Conservation (phyloP, 1,140 invertebrate genomes). For the Ditylenchus dipsaci region DNA sequence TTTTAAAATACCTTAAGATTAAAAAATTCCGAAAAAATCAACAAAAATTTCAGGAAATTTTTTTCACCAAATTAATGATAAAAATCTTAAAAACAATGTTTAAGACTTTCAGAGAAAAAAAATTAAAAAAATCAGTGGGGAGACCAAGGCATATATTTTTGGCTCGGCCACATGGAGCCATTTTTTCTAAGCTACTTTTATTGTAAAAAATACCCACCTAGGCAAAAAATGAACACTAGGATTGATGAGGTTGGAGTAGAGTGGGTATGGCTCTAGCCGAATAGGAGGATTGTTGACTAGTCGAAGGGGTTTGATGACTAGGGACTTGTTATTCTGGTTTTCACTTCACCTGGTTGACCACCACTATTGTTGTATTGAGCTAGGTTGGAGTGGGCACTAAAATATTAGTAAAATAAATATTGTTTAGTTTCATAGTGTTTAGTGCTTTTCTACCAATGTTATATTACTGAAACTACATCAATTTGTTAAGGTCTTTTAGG, state of each 20-base stretch:
- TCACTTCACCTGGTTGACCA: not conserved
- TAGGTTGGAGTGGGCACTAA: not conserved
- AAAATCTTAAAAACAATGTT: too few species aligned
- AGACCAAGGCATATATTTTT: too few species aligned
- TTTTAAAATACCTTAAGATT: too few species aligned
- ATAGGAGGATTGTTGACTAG: slow-evolving; percentile 7
- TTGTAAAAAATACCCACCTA: slow-evolving; percentile 19
- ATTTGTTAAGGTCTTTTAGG: not conserved
- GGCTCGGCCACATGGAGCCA: too few species aligned
- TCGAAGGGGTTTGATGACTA: not conserved
- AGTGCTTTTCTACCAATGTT: not conserved
- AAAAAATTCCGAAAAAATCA: too few species aligned
- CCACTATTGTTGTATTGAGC: not conserved
- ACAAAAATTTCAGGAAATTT: too few species aligned
- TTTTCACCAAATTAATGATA: too few species aligned
- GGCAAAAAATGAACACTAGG: slow-evolving; percentile 27
- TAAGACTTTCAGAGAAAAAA: too few species aligned
- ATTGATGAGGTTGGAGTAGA: slow-evolving; percentile 25
- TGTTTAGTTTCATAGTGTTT: not conserved
- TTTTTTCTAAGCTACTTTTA: not conserved
- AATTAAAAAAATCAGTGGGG: too few species aligned
- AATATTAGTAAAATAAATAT: not conserved
- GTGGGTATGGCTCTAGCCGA: slow-evolving; percentile 22
- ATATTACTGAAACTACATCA: not conserved
- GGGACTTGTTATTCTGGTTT: not conserved